Conservation (phyloP, 2,113 vertebrate genomes). For the Ptilorrhoa leucosticta region DNA sequence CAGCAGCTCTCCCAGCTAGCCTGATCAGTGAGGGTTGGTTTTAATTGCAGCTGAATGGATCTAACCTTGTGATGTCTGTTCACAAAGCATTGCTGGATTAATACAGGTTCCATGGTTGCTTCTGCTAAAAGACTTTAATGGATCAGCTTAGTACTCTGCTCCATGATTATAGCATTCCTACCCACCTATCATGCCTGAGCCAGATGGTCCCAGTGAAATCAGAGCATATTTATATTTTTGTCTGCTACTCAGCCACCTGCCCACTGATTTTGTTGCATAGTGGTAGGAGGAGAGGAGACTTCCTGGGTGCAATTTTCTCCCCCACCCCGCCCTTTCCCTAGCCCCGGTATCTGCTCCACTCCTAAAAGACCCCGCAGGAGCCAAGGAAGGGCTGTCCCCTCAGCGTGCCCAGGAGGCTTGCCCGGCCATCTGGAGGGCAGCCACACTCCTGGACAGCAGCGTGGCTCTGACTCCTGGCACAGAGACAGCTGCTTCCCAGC, state of each 20-base stretch:
- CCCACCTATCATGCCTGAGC: conserved; percentile 41
- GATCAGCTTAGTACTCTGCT: conserved; percentile 36
- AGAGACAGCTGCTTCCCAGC: not conserved
- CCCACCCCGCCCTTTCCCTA: not conserved
- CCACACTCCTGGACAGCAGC: not conserved
- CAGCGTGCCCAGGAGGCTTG: not conserved
- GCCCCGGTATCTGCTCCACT: fast-evolving
- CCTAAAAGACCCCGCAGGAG: fast-evolving
- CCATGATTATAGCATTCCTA: conserved; percentile 50
- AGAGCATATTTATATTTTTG: conserved; percentile 49
- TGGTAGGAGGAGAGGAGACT: conserved; percentile 26
- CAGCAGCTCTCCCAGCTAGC: not conserved
- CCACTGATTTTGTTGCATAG: conserved; percentile 3
- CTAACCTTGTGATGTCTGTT: conserved; percentile 47
- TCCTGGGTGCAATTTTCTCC: not conserved
- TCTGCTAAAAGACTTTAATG: conserved; percentile 68
- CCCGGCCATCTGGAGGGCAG: fast-evolving
- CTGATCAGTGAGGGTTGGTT: not conserved
- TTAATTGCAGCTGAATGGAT: conserved; percentile 24
- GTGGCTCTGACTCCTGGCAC: not conserved
- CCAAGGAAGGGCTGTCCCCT: fast-evolving
- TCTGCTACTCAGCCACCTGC: conserved; percentile 52
- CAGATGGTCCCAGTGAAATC: conserved; percentile 55
- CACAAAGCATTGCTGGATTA: conserved; percentile 19
- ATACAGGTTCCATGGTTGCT: conserved; percentile 11